Evolutionary conservation across 1,140 invertebrate genomes (phyloP), one percentile per base, ranked within the genome.

Genomic region (Chionoecetes opilio): DNA sequence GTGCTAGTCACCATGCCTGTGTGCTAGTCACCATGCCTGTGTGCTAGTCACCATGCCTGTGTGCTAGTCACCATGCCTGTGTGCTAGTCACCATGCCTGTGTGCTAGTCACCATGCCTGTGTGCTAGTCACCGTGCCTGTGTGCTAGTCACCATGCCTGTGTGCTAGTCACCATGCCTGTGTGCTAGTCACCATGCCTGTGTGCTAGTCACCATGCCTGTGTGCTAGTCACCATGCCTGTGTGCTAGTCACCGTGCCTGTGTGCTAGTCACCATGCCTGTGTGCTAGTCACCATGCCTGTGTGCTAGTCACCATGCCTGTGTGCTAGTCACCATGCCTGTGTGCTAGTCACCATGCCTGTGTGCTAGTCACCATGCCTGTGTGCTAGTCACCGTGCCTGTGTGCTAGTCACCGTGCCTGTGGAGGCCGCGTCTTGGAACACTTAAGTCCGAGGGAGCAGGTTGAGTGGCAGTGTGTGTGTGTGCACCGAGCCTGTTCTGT

Each of bases 1-100:
- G 93, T n/a, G 85, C 94, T 95, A 95, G 94, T 95, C 94, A 95
- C 91, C 94, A 92, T 41, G 82, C 63, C 37, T 84, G 63, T 94
- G 93, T n/a, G 85, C 94, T 95, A 95, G 94, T 95, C 94, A 95
- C 91, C 94, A 92, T 41, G 82, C 63, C 37, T 84, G 63, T 94
- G 93, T n/a, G 85, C 94, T 95, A 95, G 94, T 95, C 94, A 95
- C 91, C 94, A 92, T 41, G 82, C 63, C 37, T 84, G 63, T 94
- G 93, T n/a, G 85, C 94, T 95, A 95, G 94, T 95, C 94, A 95
- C 91, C 94, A 92, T 41, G 82, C 63, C 37, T 84, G 63, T 94
- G 93, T n/a, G 85, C 94, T 95, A 95, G 94, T 95, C 94, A 95
- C 91, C 94, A 92, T 41, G 82, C 63, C 37, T 84, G 63, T 94